Conservation (phyloP, 2,797 vertebrate genomes). For the Manis javanica region DNA sequence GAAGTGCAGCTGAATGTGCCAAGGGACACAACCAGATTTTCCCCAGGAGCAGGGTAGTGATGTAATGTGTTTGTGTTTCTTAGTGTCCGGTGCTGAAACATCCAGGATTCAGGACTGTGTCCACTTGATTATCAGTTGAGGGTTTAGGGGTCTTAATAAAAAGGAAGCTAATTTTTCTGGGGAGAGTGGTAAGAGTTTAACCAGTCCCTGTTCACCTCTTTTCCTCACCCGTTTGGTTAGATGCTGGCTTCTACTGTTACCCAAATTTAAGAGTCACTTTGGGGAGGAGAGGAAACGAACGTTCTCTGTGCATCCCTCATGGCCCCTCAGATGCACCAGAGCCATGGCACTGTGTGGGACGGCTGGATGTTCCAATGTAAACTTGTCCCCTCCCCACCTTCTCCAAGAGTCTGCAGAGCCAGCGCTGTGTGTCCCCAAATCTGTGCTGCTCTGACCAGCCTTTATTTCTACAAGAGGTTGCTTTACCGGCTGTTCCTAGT, state of each 20-base stretch:
- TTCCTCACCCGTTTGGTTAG: not conserved
- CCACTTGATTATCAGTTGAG: not conserved
- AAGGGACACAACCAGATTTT: not conserved
- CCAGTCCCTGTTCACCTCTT: not conserved
- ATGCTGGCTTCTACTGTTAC: not conserved
- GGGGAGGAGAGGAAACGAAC: not conserved
- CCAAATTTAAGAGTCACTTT: slow-evolving; percentile 33
- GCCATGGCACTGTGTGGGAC: too few species aligned
- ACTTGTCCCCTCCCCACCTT: not conserved
- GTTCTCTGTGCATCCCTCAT: not conserved
- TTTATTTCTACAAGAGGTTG: not conserved
- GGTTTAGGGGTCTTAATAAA: not conserved
- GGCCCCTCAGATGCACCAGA: not conserved
- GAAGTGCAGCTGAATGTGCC: not conserved
- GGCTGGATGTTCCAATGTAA: too few species aligned
- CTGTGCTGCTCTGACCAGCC: not conserved
- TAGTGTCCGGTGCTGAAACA: not conserved
- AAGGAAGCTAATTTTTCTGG: not conserved
- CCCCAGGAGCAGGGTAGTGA: not conserved
- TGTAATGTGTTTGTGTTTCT: not conserved
- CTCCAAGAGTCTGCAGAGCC: not conserved
- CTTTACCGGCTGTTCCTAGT: not conserved
- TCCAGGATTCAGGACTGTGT: not conserved
- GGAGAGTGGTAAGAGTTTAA: not conserved
- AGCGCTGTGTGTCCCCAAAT: not conserved